A percentile compares a stretch with the other conserved stretches of the same genome.
These are phyloP conservation scores for Callinectes sapidus DNA, from an alignment of 2,888 invertebrate species.

Conservation along the genomic window DNA sequence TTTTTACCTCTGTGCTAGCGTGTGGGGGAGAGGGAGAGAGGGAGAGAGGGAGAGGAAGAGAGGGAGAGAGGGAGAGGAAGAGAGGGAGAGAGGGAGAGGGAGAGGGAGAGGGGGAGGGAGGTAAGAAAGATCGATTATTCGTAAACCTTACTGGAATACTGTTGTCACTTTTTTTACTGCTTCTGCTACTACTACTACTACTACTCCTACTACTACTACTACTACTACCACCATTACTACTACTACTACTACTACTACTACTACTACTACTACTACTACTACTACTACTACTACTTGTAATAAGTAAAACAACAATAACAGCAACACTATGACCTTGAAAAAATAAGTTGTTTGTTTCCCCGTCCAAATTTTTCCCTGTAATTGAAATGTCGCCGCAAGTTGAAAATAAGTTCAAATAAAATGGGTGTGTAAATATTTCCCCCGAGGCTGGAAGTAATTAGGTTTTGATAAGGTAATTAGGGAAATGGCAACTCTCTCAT, in stretches of 20 bases:
- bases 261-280: background rate
- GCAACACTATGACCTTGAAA: background rate
- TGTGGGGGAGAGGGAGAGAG: background rate
- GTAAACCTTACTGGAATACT: background rate
- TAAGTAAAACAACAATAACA: too few relatives aligned
- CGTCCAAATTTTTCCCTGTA: background rate
- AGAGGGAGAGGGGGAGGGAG: background rate
- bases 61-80: background rate
- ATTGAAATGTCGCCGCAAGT: background rate
- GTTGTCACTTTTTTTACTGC: background rate
- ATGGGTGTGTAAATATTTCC: background rate
- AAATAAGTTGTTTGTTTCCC: background rate
- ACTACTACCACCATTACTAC: background rate
- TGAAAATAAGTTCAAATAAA: too few relatives aligned
- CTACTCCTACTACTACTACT: background rate
- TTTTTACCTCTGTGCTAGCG: background rate
- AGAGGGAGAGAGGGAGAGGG: background rate
- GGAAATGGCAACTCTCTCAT: background rate
- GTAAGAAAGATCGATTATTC: too few relatives aligned
- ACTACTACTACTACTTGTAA: background rate
- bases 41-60: background rate
- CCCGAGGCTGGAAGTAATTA: background rate
- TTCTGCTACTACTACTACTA: background rate
- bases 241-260: slow-evolving; percentile 1
- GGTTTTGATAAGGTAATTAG: background rate